Conservation (phyloP, 2,113 vertebrate species). For the Petaurus breviceps region DNA sequence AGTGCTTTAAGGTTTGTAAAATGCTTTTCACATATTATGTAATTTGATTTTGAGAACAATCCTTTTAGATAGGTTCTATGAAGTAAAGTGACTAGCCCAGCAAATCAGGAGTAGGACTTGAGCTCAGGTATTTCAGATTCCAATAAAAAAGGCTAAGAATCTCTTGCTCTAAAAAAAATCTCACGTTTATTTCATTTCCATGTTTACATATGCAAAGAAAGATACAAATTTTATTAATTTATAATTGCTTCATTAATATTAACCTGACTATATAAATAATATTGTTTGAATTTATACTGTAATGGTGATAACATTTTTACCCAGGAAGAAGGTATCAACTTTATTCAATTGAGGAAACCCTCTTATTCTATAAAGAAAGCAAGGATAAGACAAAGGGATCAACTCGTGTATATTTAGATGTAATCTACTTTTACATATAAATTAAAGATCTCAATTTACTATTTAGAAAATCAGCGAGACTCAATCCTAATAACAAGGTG, state of each 20-base stretch:
- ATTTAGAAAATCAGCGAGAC: neutral
- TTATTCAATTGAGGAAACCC: slow-evolving; percentile 8
- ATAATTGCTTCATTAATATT: no score
- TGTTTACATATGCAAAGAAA: slow-evolving; percentile 29
- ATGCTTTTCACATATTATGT: no score
- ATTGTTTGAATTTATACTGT: neutral
- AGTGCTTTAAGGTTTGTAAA: no score
- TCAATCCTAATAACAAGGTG: neutral
- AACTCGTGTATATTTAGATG: neutral
- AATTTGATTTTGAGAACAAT: no score
- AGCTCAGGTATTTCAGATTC: no score
- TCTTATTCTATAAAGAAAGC: neutral
- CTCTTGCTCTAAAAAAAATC: no score
- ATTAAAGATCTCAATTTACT: neutral
- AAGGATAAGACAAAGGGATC: neutral
- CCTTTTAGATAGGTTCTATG: no score
- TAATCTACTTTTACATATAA: slow-evolving; percentile 1
- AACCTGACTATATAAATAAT: no score
- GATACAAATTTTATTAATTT: no score
- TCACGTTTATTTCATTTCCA: slow-evolving; percentile 40
- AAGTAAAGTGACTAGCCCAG: no score
- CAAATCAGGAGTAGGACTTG: no score
- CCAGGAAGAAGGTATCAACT: neutral
- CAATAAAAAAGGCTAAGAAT: no score
- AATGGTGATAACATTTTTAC: neutral